Evolutionary conservation across 2,113 vertebrate genomes (phyloP), one percentile per base, ranked within the genome.

Genomic region (Morphnarchus princeps): DNA sequence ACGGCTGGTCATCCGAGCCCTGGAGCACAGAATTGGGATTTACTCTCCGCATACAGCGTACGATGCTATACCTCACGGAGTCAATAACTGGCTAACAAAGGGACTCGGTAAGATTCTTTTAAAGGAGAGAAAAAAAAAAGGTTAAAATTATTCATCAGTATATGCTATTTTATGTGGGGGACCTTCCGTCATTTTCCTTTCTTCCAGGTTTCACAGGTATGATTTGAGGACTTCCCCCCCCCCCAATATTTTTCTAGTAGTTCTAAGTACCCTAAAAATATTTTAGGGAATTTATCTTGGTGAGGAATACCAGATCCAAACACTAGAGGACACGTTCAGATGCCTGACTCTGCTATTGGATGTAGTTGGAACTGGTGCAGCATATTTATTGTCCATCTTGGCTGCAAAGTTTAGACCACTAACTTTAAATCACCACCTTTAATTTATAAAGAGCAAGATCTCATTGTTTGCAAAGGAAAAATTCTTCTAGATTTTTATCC

Each of bases 31-130:
- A n/a, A 98, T 99, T 0, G 99, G 98, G 2, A 92, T 99, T 88
- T 99, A 99, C 95, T 99, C 99, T 47, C 99, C 99, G 0, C 99
- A 99, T 93, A 99, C 99, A 0, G 98, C 99, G 0, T 99, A 98
- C 58, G 99, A 99, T 63, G 99, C 99, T 4, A 67, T 98, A 13
- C 98, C 98, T 74, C 98, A 98, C 6, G 99, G 99, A 6, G 98
- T 99, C 54, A 99, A 99, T 45, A 98, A 97, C 96, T 99, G 99
- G 99, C 97, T 99, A 45, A 87, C 98, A 17, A 98, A 97, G 89
- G 99, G 98, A 55, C 96, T 99, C 12, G 99, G 99, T 99, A 94
- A 98, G 98, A 94, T 77, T 85, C 55, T 62, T 16, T 40, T 80
- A 49, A 42, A 45, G 20, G 43, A 67, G 63, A 10, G 67, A 74